A percentile compares a stretch with the other conserved stretches of the same genome.
Evolutionary conservation across 2,888 invertebrate genomes (phyloP).

Genomic region (Macrosoma leucophasiata): DNA sequence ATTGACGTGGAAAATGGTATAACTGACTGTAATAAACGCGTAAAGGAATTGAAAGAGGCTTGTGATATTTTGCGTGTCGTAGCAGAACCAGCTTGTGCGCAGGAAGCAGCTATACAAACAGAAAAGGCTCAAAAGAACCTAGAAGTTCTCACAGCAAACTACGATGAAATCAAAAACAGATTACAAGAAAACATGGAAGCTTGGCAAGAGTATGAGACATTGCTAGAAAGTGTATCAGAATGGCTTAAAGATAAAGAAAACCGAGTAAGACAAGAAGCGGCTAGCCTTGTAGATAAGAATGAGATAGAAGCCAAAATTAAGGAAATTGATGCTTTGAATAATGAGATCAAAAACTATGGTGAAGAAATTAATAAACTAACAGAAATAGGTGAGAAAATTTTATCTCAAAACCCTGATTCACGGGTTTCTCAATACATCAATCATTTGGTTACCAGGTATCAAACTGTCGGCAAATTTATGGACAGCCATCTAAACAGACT

Average conservation of each 20-base stretch:
- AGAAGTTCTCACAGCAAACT: conserved; percentile 80
- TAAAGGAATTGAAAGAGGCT: conserved; percentile 81
- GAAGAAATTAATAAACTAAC: conserved; percentile 80
- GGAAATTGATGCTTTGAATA: conserved; percentile 78
- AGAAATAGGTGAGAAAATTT: conserved; percentile 81
- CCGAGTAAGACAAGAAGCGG: conserved; percentile 82
- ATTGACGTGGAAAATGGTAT: conserved; percentile 84
- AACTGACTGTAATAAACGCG: conserved; percentile 80
- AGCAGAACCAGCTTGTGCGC: conserved; percentile 81
- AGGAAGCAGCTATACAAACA: conserved; percentile 80
- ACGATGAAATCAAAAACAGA: conserved; percentile 79
- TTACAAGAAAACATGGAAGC: conserved; percentile 82
- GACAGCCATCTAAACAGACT: conserved; percentile 82
- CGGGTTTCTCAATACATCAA: conserved; percentile 87
- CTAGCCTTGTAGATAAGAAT: conserved; percentile 80
- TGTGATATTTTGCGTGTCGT: conserved; percentile 82
- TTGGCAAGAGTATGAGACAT: conserved; percentile 87
- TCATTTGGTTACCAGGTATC: conserved; percentile 85
- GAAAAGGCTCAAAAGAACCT: conserved; percentile 83
- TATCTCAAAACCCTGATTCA: conserved; percentile 87
- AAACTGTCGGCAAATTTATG: conserved; percentile 83
- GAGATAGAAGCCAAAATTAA: conserved; percentile 81
- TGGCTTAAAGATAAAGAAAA: conserved; percentile 89
- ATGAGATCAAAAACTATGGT: conserved; percentile 79
- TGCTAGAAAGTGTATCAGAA: conserved; percentile 82